Evolutionary conservation across 2,888 invertebrate species (phyloP).

Genomic region (Caenorhabditis doughertyi): DNA sequence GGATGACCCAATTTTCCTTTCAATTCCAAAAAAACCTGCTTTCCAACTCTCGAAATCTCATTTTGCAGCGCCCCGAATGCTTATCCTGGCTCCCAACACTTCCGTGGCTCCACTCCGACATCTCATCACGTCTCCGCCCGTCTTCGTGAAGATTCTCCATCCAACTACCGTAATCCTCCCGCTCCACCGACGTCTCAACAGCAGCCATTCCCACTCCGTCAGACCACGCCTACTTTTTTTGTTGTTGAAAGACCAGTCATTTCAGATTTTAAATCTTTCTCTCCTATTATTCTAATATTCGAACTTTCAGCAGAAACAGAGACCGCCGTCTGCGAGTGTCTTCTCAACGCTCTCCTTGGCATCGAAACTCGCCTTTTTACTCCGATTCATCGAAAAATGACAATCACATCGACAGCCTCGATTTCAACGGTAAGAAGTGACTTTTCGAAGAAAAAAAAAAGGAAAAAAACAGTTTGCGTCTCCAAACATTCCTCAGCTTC

Average conservation of each 20-base stretch:
- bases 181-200: not conserved
- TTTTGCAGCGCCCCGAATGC: conserved; percentile 27
- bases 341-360: conserved; percentile 49
- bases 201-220: not conserved
- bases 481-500: no score
- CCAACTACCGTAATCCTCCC: not conserved
- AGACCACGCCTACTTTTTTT: not conserved
- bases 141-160: conserved; percentile 8
- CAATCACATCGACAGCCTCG: conserved; percentile 55
- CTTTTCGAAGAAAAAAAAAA: no score
- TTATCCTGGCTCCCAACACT: not conserved
- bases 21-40: not conserved
- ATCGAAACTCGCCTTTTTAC: conserved; percentile 56
- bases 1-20: no score
- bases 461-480: no score
- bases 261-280: no score
- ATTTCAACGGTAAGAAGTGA: conserved; percentile 37
- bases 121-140: not conserved
- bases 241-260: no score
- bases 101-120: not conserved
- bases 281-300: no score
- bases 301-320: conserved; percentile 62
- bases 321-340: conserved; percentile 40
- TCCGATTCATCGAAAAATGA: conserved; percentile 42
- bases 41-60: not conserved